A percentile compares a stretch with the other conserved stretches of the same genome.
These are phyloP conservation scores for Sebastes cheni DNA, from an alignment of 2,797 vertebrate species.

Conservation along the genomic window DNA sequence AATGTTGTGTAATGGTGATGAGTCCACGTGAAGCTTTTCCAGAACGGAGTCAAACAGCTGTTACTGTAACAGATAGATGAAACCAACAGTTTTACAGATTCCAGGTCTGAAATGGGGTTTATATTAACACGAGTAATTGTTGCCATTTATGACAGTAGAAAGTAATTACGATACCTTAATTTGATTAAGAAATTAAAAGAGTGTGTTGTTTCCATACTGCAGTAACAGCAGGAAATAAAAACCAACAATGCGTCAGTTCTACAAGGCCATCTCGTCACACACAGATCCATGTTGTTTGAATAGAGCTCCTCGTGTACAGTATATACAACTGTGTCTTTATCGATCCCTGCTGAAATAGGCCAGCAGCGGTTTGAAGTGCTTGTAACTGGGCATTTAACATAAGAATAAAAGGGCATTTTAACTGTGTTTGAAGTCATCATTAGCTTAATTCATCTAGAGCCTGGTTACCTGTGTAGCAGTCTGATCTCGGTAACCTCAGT, in stretches of 20 bases:
- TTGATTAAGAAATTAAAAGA: not conserved
- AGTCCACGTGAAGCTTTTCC: not conserved
- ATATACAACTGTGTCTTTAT: not conserved
- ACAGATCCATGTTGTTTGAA: not conserved
- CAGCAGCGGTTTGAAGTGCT: not conserved
- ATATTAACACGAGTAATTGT: too few relatives aligned
- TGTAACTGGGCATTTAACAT: not conserved
- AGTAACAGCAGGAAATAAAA: not conserved
- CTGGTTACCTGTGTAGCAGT: not conserved
- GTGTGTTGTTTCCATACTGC: not conserved
- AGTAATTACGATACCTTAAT: not conserved
- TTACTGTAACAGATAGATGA: not conserved
- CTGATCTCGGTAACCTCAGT: conserved; percentile 1
- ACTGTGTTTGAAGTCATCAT: not conserved
- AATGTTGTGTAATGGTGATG: not conserved
- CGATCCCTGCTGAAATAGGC: not conserved
- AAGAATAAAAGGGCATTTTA: not conserved
- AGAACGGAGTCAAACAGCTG: not conserved
- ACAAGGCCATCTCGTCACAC: not conserved
- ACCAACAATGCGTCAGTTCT: not conserved
- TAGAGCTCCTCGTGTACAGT: not conserved
- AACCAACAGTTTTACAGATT: not conserved
- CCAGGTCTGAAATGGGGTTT: not conserved
- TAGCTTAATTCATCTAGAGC: not conserved
- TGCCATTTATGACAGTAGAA: not conserved